Percentiles rank a stretch among this genome's conserved stretches.
Conservation (phyloP, 1,140 invertebrate species). For the Planococcus citri region DNA sequence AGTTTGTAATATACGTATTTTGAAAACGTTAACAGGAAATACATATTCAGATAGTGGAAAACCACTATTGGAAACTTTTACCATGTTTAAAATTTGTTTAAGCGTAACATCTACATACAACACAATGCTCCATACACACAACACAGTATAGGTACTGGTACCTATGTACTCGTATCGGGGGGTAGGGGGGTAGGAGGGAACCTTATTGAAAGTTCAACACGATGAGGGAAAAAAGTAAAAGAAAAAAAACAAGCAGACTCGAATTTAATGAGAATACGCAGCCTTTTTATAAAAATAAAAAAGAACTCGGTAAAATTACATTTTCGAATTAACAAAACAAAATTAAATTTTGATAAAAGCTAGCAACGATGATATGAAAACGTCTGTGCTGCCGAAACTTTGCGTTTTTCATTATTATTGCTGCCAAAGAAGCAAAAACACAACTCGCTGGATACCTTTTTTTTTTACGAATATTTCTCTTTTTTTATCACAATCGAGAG, state of each 20-base stretch:
- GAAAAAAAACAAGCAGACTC: neutral
- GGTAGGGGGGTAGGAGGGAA: no score
- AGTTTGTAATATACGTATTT: neutral
- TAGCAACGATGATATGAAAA: neutral
- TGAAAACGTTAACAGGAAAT: neutral
- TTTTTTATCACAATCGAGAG: no score
- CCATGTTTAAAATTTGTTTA: neutral
- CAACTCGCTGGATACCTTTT: neutral
- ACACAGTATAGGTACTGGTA: neutral
- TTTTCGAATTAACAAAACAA: constrained; percentile 4
- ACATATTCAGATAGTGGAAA: neutral
- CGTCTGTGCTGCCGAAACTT: neutral
- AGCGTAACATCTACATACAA: neutral
- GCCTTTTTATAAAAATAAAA: no score
- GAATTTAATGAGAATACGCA: neutral
- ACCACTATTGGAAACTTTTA: neutral
- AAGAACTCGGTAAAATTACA: neutral
- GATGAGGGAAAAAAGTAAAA: neutral
- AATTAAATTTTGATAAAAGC: neutral
- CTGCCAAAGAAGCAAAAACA: neutral
- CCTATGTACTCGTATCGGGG: no score
- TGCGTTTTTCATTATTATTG: neutral
- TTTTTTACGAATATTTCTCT: neutral
- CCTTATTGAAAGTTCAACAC: neutral
- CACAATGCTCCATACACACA: neutral